A percentile compares a stretch with the other conserved stretches of the same genome.
Conservation (phyloP, 2,113 vertebrate genomes). For the Archilochus colubris region DNA sequence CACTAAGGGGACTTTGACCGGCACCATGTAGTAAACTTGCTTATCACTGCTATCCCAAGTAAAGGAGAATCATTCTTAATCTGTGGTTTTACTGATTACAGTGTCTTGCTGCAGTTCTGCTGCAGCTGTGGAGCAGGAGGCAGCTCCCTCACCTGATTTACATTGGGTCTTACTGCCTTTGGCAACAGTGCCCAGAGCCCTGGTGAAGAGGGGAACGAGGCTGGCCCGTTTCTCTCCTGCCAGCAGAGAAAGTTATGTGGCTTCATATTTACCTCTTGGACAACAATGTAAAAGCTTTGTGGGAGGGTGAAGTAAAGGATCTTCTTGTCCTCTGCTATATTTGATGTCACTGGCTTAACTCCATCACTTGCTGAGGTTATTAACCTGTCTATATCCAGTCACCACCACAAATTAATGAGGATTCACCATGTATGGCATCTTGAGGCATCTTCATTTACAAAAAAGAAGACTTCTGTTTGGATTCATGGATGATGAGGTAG, state of each 20-base stretch:
- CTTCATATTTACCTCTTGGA: neutral
- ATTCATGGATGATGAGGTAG: neutral
- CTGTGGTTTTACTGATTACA: conserved; percentile 18
- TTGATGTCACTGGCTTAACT: neutral
- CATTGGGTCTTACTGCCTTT: neutral
- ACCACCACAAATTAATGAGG: neutral
- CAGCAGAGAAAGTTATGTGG: neutral
- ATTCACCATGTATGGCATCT: neutral
- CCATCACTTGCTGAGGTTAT: neutral
- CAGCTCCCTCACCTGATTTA: neutral
- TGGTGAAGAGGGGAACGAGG: neutral
- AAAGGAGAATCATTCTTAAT: conserved; percentile 46
- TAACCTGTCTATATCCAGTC: neutral
- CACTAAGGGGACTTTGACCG: neutral
- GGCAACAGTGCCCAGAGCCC: neutral
- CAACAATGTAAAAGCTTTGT: neutral
- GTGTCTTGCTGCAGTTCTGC: neutral
- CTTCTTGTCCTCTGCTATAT: neutral
- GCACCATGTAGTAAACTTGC: neutral
- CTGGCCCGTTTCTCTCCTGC: neutral
- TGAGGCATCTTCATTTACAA: neutral
- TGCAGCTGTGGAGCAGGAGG: conserved; percentile 21
- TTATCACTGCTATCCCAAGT: neutral
- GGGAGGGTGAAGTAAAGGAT: neutral
- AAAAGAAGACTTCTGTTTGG: neutral